Evolutionary conservation across 2,797 vertebrate species (phyloP).

Genomic region (Pteropus rufus): DNA sequence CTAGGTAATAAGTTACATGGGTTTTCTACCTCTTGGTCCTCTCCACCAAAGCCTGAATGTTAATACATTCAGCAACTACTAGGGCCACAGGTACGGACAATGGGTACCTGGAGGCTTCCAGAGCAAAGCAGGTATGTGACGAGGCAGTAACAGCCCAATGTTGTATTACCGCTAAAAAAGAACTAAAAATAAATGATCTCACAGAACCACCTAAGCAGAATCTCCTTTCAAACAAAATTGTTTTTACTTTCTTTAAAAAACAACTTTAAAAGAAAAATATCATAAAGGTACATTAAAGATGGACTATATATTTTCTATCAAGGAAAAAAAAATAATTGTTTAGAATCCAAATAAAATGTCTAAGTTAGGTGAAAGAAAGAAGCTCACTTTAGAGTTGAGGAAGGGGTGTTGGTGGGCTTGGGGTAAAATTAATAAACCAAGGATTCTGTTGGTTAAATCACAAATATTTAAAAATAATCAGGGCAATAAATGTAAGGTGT

Average conservation of each 20-base stretch:
- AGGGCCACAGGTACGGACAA: background rate
- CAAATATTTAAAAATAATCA: constrained; percentile 28
- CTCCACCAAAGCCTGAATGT: background rate
- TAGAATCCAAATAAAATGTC: constrained; percentile 11
- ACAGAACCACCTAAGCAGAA: background rate
- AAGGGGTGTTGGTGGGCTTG: background rate
- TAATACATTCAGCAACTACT: background rate
- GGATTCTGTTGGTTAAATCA: background rate
- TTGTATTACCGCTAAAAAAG: background rate
- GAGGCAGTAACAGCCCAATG: background rate
- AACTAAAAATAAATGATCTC: background rate
- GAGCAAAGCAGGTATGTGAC: background rate
- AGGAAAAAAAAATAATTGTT: background rate
- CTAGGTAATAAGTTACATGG: background rate
- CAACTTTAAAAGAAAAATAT: background rate
- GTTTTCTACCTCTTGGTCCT: background rate
- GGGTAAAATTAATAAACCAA: background rate
- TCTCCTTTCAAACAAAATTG: background rate
- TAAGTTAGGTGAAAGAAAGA: constrained; percentile 15
- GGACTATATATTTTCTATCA: background rate
- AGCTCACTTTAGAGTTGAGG: background rate
- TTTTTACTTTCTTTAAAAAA: background rate
- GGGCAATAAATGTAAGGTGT: background rate
- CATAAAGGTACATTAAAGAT: background rate
- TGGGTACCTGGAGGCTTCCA: background rate